Conservation (phyloP, 2,113 vertebrate species). For the Dasyurus viverrinus region DNA sequence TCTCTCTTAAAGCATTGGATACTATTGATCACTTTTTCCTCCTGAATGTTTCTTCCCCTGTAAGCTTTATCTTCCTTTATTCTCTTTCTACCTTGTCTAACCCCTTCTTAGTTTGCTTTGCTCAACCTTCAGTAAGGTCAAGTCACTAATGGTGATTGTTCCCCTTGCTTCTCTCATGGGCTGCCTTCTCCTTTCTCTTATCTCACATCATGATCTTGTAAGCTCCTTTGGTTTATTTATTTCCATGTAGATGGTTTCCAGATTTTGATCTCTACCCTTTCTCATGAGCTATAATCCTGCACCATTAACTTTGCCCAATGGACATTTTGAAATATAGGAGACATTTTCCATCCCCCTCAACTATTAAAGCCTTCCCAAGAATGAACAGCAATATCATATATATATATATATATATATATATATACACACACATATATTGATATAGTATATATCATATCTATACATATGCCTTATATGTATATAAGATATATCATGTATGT, state of each 20-base stretch:
- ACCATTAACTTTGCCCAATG: background rate
- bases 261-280: background rate
- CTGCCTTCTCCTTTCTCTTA: background rate
- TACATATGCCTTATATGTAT: too few relatives aligned
- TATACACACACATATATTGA: background rate
- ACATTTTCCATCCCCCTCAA: background rate
- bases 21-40: background rate
- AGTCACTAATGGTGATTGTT: background rate
- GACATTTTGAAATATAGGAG: background rate
- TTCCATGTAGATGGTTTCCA: background rate
- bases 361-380: background rate
- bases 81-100: background rate
- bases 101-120: background rate
- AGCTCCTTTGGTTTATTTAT: background rate
- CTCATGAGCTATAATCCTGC: background rate
- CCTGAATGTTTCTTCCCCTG: background rate
- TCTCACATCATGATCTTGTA: background rate
- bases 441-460: too few relatives aligned
- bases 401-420: too few relatives aligned
- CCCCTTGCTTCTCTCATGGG: background rate
- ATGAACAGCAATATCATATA: background rate
- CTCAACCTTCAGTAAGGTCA: background rate
- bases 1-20: background rate
- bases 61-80: background rate
- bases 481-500: too few relatives aligned